Conservation (phyloP, 1,140 invertebrate genomes). For the Drosophila santomea region DNA sequence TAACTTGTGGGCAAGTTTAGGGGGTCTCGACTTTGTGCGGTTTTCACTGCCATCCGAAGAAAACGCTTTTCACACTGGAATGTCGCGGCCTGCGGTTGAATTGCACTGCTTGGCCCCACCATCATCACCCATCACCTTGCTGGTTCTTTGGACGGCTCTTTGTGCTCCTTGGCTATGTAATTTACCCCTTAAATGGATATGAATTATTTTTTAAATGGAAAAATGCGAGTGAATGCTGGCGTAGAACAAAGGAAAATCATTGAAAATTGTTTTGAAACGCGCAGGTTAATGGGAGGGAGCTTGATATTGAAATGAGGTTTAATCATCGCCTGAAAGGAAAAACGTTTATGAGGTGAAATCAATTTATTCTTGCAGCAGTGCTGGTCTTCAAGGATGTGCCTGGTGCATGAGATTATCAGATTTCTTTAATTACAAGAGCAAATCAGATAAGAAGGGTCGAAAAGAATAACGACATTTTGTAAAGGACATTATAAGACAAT, state of each 20-base stretch:
- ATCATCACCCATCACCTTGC: no score
- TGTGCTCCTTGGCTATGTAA: slow-evolving; percentile 8
- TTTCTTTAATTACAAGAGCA: no score
- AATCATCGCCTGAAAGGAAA: not conserved
- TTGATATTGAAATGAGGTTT: slow-evolving; percentile 26
- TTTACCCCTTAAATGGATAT: slow-evolving; percentile 45
- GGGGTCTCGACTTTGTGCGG: slow-evolving; percentile 30
- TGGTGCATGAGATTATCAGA: no score
- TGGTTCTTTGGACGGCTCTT: slow-evolving; percentile 6
- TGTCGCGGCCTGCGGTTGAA: slow-evolving; percentile 52
- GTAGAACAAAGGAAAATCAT: slow-evolving; percentile 25
- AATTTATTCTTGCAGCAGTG: not conserved
- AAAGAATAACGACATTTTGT: no score
- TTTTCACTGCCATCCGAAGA: slow-evolving; percentile 30
- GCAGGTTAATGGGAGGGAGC: not conserved
- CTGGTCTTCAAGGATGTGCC: not conserved
- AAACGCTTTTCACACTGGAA: slow-evolving; percentile 50
- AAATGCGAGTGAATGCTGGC: slow-evolving; percentile 6
- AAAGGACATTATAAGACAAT: no score
- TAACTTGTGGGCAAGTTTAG: slow-evolving; percentile 8
- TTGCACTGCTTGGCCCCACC: slow-evolving; percentile 21
- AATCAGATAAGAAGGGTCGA: no score
- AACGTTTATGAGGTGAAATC: not conserved
- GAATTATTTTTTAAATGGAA: slow-evolving; percentile 42
- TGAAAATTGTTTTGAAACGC: slow-evolving; percentile 34